Base-by-base conservation (phyloP, 2,888 invertebrate species). In the Dilophus febrilis region DNA sequence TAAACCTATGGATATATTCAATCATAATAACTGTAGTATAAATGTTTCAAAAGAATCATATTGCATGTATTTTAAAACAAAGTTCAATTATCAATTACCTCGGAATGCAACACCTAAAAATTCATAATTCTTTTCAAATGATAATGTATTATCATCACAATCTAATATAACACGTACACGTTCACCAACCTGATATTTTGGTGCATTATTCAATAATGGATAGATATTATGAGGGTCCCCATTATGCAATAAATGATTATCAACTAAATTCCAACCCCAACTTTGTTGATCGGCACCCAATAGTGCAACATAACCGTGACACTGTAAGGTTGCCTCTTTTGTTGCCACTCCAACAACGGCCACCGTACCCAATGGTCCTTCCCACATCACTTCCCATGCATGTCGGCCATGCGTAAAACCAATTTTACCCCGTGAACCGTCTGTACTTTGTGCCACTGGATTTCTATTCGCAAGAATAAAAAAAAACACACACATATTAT, bases 241-340 rank as follows among this genome's bases (percentile, higher is more conserved):
- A 69, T 94, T 92, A 61, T 98, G 95, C 51, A 95, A 67, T 49
- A 97, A 73, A 65, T 87, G 81, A 68, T 95, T 97, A 66, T 97
- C 95, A 38, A 97, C 95, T 51, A 98, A 71, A 71, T 97, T 97
- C 97, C 97, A 98, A 12, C 97, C 97, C 97, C 97, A 98, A 54
- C 92, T 94, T 60, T 95, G 85, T 58, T 91, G 88, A 66, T 97
- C 92, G 5, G 87, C 84, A 26, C 97, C 97, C 46, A 97, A 66
- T 43, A 98, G 67, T 8, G 94, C 86, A 38, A 94, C 84, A 67
- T 98, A 98, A 40, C 97, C 95, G 53, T 84, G 87, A 60, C 88
- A 87, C 59, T 95, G 87, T 45, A 95, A 66, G 30, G 87, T 75
- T 10, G 95, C 91, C 56, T 95, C 90, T 66, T 85, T 87, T 2